phyloP scores from a whole-genome alignment of 2,797 vertebrate species.

The Takifugu ocellatus region DNA sequence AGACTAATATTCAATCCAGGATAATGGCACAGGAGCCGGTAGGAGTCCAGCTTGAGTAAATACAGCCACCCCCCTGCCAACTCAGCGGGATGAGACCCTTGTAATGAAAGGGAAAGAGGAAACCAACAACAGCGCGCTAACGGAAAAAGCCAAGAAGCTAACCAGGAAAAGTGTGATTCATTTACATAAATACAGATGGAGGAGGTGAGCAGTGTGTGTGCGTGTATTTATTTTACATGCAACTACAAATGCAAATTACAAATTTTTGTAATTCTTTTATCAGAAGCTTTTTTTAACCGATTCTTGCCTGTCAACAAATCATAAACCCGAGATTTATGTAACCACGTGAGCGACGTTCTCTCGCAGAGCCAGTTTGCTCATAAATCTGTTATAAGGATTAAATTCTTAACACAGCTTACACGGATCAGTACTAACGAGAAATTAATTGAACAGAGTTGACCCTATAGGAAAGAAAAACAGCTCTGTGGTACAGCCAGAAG shows the following conservation, averaged over 20 bases:
- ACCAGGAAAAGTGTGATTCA: constrained; percentile 15
- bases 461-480: constrained; percentile 55
- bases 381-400: constrained; percentile 77
- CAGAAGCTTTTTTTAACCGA: constrained; percentile 1
- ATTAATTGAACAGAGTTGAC: constrained; percentile 74
- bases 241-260: not conserved
- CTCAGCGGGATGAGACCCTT: constrained; percentile 14
- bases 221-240: constrained; percentile 3
- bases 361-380: constrained; percentile 56
- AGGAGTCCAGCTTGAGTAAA: constrained; percentile 43
- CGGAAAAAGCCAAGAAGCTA: not conserved
- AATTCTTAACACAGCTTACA: constrained; percentile 75
- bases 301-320: constrained; percentile 23
- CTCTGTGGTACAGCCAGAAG: constrained; percentile 49
- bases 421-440: constrained; percentile 72
- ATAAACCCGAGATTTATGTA: constrained; percentile 44
- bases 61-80: constrained; percentile 26
- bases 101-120: constrained; percentile 28
- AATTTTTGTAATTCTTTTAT: constrained; percentile 1
- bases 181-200: constrained; percentile 16
- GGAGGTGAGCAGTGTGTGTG: not conserved
- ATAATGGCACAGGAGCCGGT: constrained; percentile 34
- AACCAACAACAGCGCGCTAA: constrained; percentile 16
- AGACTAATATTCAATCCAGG: constrained; percentile 27
- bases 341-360: constrained; percentile 51